Evolutionary conservation across 2,797 vertebrate species (phyloP).

Genomic region (Agapornis canus): DNA sequence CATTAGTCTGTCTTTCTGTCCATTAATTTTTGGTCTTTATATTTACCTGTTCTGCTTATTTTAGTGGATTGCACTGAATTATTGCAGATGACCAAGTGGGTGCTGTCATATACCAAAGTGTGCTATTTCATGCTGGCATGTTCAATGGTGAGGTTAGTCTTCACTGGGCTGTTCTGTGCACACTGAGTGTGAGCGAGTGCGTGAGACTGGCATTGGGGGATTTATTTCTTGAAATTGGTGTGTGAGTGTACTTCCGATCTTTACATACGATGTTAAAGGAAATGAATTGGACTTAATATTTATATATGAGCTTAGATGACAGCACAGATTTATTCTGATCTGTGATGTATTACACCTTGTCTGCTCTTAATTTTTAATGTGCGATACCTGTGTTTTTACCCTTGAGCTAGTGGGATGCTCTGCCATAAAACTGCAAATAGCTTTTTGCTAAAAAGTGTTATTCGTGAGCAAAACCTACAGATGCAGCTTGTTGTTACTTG

Average conservation of each 20-base stretch:
- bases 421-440: not conserved
- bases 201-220: not conserved
- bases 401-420: not conserved
- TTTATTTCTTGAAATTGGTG: not conserved
- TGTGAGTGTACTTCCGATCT: not conserved
- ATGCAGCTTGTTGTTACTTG: not conserved
- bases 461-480: not conserved
- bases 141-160: not conserved
- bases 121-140: conserved; percentile 6
- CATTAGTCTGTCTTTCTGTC: not conserved
- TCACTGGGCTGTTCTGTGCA: not conserved
- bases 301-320: not conserved
- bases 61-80: not conserved
- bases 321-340: conserved; percentile 13
- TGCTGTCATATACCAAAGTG: not conserved
- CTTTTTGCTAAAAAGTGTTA: not conserved
- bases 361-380: not conserved
- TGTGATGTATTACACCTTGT: not conserved
- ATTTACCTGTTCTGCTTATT: not conserved
- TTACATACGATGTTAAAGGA: not conserved
- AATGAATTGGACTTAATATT: not conserved
- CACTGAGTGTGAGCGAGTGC: not conserved
- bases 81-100: not conserved
- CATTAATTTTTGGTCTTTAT: not conserved
- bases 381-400: not conserved